Percentiles rank a stretch among this genome's conserved stretches.
Evolutionary conservation across 53 echinoderm and acorn worm species (phyloP).

Genomic region (Luidia sarsii): DNA sequence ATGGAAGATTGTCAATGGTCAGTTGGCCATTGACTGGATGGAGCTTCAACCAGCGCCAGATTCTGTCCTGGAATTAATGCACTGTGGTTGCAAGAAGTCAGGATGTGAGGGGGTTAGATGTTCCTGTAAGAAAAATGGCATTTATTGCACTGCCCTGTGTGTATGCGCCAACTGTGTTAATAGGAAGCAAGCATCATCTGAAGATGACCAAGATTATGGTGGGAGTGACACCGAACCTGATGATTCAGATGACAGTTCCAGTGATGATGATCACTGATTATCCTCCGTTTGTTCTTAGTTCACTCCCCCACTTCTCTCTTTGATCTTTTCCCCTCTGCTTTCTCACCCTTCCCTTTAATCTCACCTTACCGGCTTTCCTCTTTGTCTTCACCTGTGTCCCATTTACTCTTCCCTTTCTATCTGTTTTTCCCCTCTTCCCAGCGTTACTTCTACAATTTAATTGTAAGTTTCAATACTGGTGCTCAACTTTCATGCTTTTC

Average conservation of each 20-base stretch:
- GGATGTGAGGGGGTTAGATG: constrained; percentile 23
- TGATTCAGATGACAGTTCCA: not conserved
- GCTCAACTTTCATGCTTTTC: too few species aligned
- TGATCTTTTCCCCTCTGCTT: too few species aligned
- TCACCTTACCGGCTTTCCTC: too few species aligned
- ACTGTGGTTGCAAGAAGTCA: constrained; percentile 55
- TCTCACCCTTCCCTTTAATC: too few species aligned
- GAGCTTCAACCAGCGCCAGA: constrained; percentile 55
- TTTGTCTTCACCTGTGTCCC: too few species aligned
- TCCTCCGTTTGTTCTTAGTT: too few species aligned
- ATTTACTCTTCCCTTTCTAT: too few species aligned
- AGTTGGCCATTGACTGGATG: constrained; percentile 70
- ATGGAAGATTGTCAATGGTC: constrained; percentile 52
- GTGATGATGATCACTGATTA: not conserved
- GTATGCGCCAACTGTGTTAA: not conserved
- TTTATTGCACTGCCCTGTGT: not conserved
- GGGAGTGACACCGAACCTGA: not conserved
- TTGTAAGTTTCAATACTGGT: too few species aligned
- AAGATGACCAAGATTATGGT: not conserved
- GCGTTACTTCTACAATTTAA: too few species aligned
- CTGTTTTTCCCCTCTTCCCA: too few species aligned
- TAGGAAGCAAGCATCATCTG: not conserved
- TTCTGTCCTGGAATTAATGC: constrained; percentile 54
- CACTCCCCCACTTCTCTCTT: too few species aligned
- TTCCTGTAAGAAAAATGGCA: not conserved